These are phyloP conservation scores for Anser cygnoides DNA, from an alignment of 2,113 vertebrate genomes.

Conservation along the genomic window DNA sequence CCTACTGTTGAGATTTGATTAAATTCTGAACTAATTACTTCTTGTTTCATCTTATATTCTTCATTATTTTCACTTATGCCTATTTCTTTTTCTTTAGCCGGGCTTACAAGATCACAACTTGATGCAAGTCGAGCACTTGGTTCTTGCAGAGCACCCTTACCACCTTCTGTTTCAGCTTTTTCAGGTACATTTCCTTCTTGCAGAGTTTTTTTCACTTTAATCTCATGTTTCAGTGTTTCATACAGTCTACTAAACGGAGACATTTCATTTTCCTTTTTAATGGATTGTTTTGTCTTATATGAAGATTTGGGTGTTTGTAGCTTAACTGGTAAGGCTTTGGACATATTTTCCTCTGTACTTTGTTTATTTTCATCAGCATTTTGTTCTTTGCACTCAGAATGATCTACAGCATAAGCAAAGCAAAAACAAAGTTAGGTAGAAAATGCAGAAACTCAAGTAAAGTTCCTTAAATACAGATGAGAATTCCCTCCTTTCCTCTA, in stretches of 20 bases:
- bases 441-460: not conserved
- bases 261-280: not conserved
- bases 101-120: not conserved
- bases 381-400: not conserved
- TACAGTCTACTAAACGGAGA: slow-evolving; percentile 86
- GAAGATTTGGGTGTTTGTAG: not conserved
- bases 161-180: slow-evolving; percentile 20
- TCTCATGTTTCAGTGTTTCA: slow-evolving; percentile 81
- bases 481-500: not conserved
- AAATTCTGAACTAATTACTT: not conserved
- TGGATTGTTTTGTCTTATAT: not conserved
- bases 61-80: not conserved
- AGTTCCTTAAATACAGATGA: not conserved
- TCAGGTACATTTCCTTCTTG: not conserved
- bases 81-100: not conserved
- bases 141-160: not conserved
- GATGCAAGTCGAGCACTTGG: not conserved
- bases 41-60: not conserved
- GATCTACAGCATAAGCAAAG: slow-evolving; percentile 22
- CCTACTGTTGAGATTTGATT: not conserved
- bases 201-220: not conserved
- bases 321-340: not conserved
- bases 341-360: not conserved
- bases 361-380: not conserved
- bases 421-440: not conserved